Percentiles rank a stretch among this genome's conserved stretches.
Conservation (phyloP, 2,888 invertebrate genomes). For the Perizoma affinitatum region DNA sequence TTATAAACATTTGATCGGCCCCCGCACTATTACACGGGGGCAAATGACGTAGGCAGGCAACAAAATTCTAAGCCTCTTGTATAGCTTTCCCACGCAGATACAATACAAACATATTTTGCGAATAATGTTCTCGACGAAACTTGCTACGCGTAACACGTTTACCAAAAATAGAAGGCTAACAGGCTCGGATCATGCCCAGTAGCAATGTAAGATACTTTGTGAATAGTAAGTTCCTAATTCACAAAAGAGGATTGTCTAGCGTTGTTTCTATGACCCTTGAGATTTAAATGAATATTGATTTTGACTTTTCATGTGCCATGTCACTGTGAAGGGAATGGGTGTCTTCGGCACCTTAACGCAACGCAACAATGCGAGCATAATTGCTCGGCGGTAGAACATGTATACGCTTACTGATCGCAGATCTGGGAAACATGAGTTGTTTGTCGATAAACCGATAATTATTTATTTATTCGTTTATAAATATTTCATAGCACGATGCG, state of each 20-base stretch:
- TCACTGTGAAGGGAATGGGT: too few relatives aligned
- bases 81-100: constrained; percentile 21
- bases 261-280: too few relatives aligned
- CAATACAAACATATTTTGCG: background rate
- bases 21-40: constrained; percentile 7
- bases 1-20: constrained; percentile 1
- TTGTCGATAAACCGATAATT: constrained; percentile 15
- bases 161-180: too few relatives aligned
- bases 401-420: constrained; percentile 10
- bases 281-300: too few relatives aligned
- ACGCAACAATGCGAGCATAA: too few relatives aligned
- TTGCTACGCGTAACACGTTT: constrained; percentile 1
- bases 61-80: constrained; percentile 3
- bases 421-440: constrained; percentile 26
- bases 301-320: too few relatives aligned
- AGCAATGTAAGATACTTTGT: background rate
- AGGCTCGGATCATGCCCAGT: too few relatives aligned
- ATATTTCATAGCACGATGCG: constrained; percentile 28
- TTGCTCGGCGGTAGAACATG: too few relatives aligned
- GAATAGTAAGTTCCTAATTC: background rate
- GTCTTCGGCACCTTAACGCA: too few relatives aligned
- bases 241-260: too few relatives aligned
- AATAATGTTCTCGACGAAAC: constrained; percentile 2
- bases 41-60: constrained; percentile 5
- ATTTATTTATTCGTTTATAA: constrained; percentile 18